A percentile compares a stretch with the other conserved stretches of the same genome.
phyloP scores from a whole-genome alignment of 1,140 invertebrate species.

The Sminthurinus signatus region DNA sequence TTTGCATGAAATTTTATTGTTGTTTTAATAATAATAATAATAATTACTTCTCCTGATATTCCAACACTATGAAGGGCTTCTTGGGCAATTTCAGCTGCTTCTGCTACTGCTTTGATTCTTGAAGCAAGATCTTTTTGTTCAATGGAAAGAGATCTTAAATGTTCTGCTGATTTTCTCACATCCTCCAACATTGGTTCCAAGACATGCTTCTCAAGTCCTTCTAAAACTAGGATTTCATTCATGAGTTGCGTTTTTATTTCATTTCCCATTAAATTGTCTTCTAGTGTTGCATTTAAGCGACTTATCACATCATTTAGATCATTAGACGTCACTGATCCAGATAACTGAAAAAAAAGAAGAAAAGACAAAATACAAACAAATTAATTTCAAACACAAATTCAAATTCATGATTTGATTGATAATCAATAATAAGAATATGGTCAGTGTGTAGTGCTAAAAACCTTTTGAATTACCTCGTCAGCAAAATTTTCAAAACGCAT shows the following conservation, averaged over 20 bases:
- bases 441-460: too few species aligned
- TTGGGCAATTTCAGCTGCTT: conserved; percentile 33
- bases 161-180: conserved; percentile 17
- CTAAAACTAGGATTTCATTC: conserved; percentile 27
- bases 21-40: neutral
- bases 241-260: conserved; percentile 15
- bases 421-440: neutral
- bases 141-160: conserved; percentile 19
- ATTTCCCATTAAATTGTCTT: conserved; percentile 11
- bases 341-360: conserved; percentile 15
- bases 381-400: neutral
- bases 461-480: conserved; percentile 10
- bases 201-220: conserved; percentile 17
- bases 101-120: conserved; percentile 25
- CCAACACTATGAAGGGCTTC: conserved; percentile 18
- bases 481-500: conserved; percentile 31
- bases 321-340: conserved; percentile 24
- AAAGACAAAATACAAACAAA: too few species aligned
- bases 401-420: neutral
- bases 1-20: too few species aligned
- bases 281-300: conserved; percentile 22
- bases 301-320: conserved; percentile 33
- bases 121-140: conserved; percentile 30
- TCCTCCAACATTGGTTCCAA: conserved; percentile 30
- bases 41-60: neutral